Evolutionary conservation across 2,888 invertebrate genomes (phyloP), one percentile per base, ranked within the genome.

Genomic region (Mallateleia sp.): DNA sequence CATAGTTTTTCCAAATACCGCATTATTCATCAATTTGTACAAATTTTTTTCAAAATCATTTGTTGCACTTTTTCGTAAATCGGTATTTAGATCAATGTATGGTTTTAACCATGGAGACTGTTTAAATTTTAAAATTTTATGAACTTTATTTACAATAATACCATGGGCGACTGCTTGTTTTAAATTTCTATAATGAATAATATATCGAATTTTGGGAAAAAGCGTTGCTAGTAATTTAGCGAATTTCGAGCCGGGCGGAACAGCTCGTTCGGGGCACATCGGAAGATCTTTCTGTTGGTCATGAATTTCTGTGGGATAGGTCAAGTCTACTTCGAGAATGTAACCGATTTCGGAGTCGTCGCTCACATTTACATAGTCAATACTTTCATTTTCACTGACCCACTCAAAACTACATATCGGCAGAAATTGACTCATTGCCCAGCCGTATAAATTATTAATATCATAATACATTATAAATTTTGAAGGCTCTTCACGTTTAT

Each of bases 271-370:
- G 0, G 67, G 67, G 32, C 67, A 67, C 34, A 67, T 15, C 45
- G 58, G 67, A 1, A 34, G 38, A 25, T 58, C 67, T 38, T 45
- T 24, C 3, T 78, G 67, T 2, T 3, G 0, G 9, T 77, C 56
- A 32, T 77, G 77, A 7, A 77, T 24, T 5, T 28, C 1, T 11
- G 45, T 2, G 0, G 47, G 60, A 25, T 79, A 79, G 2, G 9
- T 2, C 4, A 79, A 18, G 14, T 79, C 78, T 0, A 79, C 69
- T 52, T 79, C 78, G 1, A 79, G 25, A n/a, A 79, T 47, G 14
- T 79, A 77, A 6, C 77, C 66, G 0, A 45, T 66, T 34, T 58
- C 56, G 0, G 74, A 60, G 11, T 74, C 45, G 14, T 74, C 62
- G n/a, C n/a, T n/a, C n/a, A n/a, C n/a, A n/a, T n/a, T n/a, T n/a